Conservation (phyloP, 2,888 invertebrate species). For the Nebria salina region DNA sequence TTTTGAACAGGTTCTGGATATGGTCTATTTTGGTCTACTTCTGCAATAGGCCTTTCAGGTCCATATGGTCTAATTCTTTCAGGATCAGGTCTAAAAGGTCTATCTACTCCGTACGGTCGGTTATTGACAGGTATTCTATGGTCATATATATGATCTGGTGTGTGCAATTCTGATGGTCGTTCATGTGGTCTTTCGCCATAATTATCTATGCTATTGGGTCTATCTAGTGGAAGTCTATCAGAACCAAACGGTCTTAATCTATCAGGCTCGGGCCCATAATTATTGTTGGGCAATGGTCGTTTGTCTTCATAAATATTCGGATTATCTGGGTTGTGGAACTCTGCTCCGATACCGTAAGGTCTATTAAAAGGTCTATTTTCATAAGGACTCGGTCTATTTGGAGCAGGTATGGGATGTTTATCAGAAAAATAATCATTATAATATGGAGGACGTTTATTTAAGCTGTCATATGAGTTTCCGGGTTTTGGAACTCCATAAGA, state of each 20-base stretch:
- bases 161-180: neutral
- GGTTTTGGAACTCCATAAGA: slow-evolving; percentile 26
- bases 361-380: slow-evolving; percentile 16
- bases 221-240: slow-evolving; percentile 10
- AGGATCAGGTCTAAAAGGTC: slow-evolving; percentile 18
- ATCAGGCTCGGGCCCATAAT: slow-evolving; percentile 7
- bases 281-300: neutral
- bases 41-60: slow-evolving; percentile 4
- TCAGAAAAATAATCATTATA: slow-evolving; percentile 24
- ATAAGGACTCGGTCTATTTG: slow-evolving; percentile 10
- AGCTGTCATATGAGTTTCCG: neutral
- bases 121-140: neutral
- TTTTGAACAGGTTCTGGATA: slow-evolving; percentile 3
- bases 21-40: neutral
- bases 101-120: neutral
- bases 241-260: neutral
- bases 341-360: slow-evolving; percentile 14
- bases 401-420: neutral
- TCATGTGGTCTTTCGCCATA: slow-evolving; percentile 17
- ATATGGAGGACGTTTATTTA: neutral
- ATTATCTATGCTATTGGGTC: neutral
- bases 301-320: slow-evolving; percentile 14
- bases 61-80: slow-evolving; percentile 14
- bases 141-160: neutral
- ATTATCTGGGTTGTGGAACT: neutral